Base-by-base conservation (phyloP, 2,113 vertebrate species). In the Dromiciops gliroides region DNA sequence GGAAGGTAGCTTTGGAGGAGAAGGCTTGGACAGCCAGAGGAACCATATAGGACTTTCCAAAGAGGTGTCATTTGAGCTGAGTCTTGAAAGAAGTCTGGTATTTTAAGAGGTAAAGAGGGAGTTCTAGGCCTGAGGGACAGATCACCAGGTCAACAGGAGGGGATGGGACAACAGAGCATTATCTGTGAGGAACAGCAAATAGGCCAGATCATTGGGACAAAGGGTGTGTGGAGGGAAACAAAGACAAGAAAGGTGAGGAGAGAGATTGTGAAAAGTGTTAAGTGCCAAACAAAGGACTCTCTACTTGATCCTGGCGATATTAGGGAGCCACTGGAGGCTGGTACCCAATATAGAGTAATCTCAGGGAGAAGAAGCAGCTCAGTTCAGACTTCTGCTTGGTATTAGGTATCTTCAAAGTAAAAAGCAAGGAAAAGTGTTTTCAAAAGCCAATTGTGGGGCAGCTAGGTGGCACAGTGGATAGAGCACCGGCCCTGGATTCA, bases 381-480 rank as follows among this genome's bases (percentile, higher is more conserved):
- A 92, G 12, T 92, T 93, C 19, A 95, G 88, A 94, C 22, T 67
- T 91, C 44, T 26, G 93, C 25, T 95, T 37, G 91, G 47, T 11
- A 91, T 67, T 53, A 95, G 96, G 91, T 9, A n/a, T n/a, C 37
- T 75, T 75, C 60, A 75, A 75, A 75, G 37, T 75, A 75, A 94
- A 97, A 96, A 94, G 3, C 3, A n/a, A 95, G 50, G 37, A 92
- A 94, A 51, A 96, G n/a, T 90, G 16, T 83, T 95, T 93, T 53
- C 50, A 92, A 97, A 95, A 91, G 89, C 26, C 60, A 96, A 93
- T 28, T 95, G 60, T 0, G n/a, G n/a, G n/a, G n/a, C n/a, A n/a
- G n/a, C n/a, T n/a, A n/a, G n/a, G n/a, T n/a, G n/a, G n/a, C n/a
- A n/a, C n/a, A n/a, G n/a, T n/a, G n/a, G n/a, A n/a, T n/a, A n/a